Conservation (phyloP, 2,113 vertebrate species). For the Xyliphius kryptos region DNA sequence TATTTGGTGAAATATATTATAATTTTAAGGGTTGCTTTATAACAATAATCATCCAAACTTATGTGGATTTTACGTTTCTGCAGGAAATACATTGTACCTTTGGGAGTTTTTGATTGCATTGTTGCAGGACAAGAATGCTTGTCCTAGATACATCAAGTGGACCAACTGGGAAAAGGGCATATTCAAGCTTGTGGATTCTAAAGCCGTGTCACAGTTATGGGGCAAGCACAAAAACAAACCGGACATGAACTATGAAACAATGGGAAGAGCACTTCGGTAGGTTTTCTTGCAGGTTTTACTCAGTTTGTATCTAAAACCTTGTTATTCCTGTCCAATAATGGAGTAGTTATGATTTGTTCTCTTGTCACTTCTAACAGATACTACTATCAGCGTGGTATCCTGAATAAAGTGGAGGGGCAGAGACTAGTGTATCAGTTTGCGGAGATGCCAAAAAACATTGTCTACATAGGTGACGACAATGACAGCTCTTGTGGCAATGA, state of each 20-base stretch:
- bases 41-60: background rate
- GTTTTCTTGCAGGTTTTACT: background rate
- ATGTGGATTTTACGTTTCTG: conserved; percentile 35
- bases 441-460: conserved; percentile 89
- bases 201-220: conserved; percentile 91
- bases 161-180: conserved; percentile 89
- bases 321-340: no score
- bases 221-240: conserved; percentile 98
- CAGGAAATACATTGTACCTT: conserved; percentile 93
- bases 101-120: conserved; percentile 96
- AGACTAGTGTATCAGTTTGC: conserved; percentile 97
- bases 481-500: conserved; percentile 16
- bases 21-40: no score
- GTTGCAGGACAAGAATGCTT: conserved; percentile 89
- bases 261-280: conserved; percentile 96
- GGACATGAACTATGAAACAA: conserved; percentile 98
- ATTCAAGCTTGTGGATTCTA: conserved; percentile 96
- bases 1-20: no score
- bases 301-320: no score
- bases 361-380: conserved; percentile 84
- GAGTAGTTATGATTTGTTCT: no score
- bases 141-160: conserved; percentile 97
- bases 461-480: conserved; percentile 82
- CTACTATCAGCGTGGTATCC: conserved; percentile 97
- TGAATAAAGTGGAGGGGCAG: conserved; percentile 96